Base-by-base conservation (phyloP, 2,797 vertebrate species). In the Anas flavirostris region DNA sequence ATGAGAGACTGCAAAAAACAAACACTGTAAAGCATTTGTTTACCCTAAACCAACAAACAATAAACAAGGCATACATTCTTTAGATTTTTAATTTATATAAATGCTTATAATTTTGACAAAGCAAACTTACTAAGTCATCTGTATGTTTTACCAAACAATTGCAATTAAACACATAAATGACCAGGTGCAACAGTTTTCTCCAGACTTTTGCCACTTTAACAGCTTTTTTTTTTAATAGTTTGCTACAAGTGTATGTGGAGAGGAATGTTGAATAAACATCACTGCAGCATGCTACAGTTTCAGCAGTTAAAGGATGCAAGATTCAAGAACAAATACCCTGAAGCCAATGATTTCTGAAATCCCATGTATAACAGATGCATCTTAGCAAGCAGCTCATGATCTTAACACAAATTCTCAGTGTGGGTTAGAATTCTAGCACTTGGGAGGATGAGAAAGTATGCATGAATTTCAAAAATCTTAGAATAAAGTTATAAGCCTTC, bases 11-110 rank as follows among this genome's bases (percentile, higher is more conserved):
- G 68, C 72, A 70, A 70, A 85, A 91, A 79, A 33, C 66, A 88
- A 88, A 70, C 13, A 44, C 26, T 35, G 12, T 52, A 48, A 69
- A 41, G 18, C 15, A 80, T 77, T 83, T 91, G 76, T 81, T 95
- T 88, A 91, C 63, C 48, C 46, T 73, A 72, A 86, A 16, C 18
- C 55, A 89, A 93, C 62, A 76, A 70, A 82, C 37, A 91, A 33
- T 35, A 89, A 63, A 10, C 23, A 80, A 90, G 23, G 33, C 19
- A 76, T 31, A 59, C 0, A 0, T 35, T 81, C 62, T 68, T 91
- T 46, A 25, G 50, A 68, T 70, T 88, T 86, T 72, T 26, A 35
- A 74, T 63, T 35, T 41, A 59, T 35, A 66, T n/a, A 72, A 73
- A 58, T 4, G 6, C 48, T 88, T 59, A 73, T 2, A 79, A 37